phyloP scores from a whole-genome alignment of 2,113 vertebrate species.

The Platichthys flesus region DNA sequence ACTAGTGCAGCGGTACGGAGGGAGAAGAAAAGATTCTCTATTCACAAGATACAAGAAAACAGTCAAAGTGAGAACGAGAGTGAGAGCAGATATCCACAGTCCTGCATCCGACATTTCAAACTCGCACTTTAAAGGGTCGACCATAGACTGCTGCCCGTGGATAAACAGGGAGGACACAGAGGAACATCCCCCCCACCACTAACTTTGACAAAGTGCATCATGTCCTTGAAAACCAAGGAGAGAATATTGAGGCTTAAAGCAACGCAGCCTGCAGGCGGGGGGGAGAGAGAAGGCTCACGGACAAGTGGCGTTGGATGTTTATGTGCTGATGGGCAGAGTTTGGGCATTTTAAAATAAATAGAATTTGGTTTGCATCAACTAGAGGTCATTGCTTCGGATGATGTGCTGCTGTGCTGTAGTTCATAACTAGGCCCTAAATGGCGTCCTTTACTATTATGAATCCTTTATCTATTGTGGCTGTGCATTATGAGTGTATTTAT shows the following conservation, averaged over 20 bases:
- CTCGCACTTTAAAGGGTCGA: not conserved
- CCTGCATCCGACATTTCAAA: slow-evolving; percentile 2
- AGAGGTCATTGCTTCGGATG: too few species aligned
- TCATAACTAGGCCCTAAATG: too few species aligned
- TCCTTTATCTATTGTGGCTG: too few species aligned
- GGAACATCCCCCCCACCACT: not conserved
- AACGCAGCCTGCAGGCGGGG: slow-evolving; percentile 1
- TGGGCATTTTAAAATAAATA: too few species aligned
- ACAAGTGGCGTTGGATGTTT: slow-evolving; percentile 2
- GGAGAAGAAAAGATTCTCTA: slow-evolving; percentile 31
- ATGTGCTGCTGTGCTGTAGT: too few species aligned
- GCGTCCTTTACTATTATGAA: too few species aligned
- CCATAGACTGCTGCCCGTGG: too few species aligned
- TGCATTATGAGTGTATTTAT: too few species aligned
- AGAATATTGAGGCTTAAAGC: slow-evolving; percentile 16
- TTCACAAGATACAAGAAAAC: slow-evolving; percentile 14
- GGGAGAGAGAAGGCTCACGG: slow-evolving; percentile 2
- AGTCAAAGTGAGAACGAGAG: slow-evolving; percentile 48
- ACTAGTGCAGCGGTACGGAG: slow-evolving; percentile 50
- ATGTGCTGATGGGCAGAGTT: not conserved
- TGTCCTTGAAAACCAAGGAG: slow-evolving; percentile 30
- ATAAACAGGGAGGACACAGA: slow-evolving; percentile 4
- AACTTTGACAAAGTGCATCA: not conserved
- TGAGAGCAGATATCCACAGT: slow-evolving; percentile 36
- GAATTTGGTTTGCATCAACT: too few species aligned